Evolutionary conservation across 2,113 vertebrate genomes (phyloP), one percentile per base, ranked within the genome.

Genomic region (Zapornia atra): DNA sequence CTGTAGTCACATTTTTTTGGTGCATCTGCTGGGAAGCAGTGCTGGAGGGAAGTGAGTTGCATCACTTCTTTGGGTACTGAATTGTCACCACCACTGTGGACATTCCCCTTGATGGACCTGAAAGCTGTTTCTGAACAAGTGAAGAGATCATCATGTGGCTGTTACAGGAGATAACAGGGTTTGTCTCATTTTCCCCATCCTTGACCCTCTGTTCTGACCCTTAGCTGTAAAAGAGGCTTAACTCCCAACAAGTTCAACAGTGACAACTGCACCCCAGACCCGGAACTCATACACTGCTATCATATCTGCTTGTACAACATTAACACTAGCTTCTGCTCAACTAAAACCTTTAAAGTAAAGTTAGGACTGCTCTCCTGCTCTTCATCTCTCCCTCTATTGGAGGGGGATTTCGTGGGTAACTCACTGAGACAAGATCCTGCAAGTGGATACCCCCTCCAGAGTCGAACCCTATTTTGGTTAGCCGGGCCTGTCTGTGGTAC

Each of bases 291-390:
- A 29, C 6, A 3, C 14, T 3, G 3, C 31, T n/a, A 44, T 18
- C 20, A 17, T 54, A 83, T 10, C 9, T 81, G 14, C 50, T 77
- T 0, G 0, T 59, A 36, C 28, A 68, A 56, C 0, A 1, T 50
- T 34, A 12, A 11, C 9, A 21, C 12, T 36, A 21, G 36, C 21
- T 87, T 77, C 59, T 59, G n/a, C 19, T 81, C 20, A 59, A 16
- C 36, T 36, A 48, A 68, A 87, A 21, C 9, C 5, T 57, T 85
- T 82, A 36, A 61, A 90, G 36, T 10, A n/a, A 19, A 65, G 31
- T 33, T 33, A 73, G 66, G 28, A n/a, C 13, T 11, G 19, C 8
- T 84, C n/a, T 59, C 18, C 26, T 81, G 13, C 63, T 73, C 3
- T 46, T 56, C 4, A 0, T 11, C 48, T 73, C 44, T 8, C 44